Evolutionary conservation across 1,140 invertebrate species (phyloP), one percentile per base, ranked within the genome.

Genomic region (Drosophila tristis): DNA sequence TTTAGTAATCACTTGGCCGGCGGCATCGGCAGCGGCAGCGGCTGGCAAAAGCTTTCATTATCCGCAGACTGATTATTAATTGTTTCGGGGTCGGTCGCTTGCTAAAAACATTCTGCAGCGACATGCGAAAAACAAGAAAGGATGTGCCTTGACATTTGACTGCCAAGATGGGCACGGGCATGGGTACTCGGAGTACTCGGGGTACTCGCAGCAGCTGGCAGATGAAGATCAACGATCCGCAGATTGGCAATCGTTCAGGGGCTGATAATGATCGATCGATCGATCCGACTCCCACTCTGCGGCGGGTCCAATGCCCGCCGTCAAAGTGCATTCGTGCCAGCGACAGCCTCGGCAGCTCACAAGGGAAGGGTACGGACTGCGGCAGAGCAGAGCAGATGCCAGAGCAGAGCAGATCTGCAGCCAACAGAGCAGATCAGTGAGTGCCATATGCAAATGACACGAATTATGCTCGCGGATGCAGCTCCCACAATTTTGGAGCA

Each of bases 141-240:
- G 78, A 89, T 82, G 59, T 54, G 71, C 82, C 82, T 89, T 87
- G 82, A 89, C 82, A 89, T 87, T 87, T 86, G 81, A 39, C 58
- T 47, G 61, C 65, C 74, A 25, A 25, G 13, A 16, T 7, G 4
- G 31, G 31, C n/a, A 29, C 49, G 13, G 26, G 26, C 1, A 29
- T 2, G 26, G 26, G 26, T 29, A 29, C 2, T 0, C 5, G 26
- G 26, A 5, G 35, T 4, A 3, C 9, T 20, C 2, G 20, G 29
- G 2, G 29, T 31, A 8, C 8, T 31, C 8, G 8, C 0, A 31
- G 5, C 50, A 67, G 50, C 56, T 68, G 63, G 63, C 67, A 68
- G 63, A 70, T 70, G 63, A 68, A 68, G 63, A 70, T 70, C 66
- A 64, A 70, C 63, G 64, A 57, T 42, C 23, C 4, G 23, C 66